These are phyloP conservation scores for Anoplius nigerrimus DNA, from an alignment of 2,888 invertebrate genomes.

Conservation along the genomic window DNA sequence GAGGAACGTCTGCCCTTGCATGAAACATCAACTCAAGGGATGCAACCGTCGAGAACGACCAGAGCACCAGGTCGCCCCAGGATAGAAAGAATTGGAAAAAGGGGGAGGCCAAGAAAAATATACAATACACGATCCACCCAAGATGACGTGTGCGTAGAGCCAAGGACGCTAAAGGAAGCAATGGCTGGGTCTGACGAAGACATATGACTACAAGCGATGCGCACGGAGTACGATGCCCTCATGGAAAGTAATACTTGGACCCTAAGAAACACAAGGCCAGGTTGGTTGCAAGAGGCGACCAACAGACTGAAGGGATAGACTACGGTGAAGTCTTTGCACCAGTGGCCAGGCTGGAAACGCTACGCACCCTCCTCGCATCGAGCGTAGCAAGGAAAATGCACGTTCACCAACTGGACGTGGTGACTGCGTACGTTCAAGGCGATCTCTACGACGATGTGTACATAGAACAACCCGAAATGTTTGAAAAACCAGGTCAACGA, in stretches of 20 bases:
- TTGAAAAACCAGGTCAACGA: slow-evolving; percentile 11
- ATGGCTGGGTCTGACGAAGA: slow-evolving; percentile 6
- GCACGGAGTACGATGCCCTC: slow-evolving; percentile 24
- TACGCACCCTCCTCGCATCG: slow-evolving; percentile 27
- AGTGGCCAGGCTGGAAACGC: slow-evolving; percentile 28
- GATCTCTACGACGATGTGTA: slow-evolving; percentile 35
- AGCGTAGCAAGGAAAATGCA: slow-evolving; percentile 30
- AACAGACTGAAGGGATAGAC: slow-evolving; percentile 29
- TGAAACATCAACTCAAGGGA: slow-evolving; percentile 5
- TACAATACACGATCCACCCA: neutral
- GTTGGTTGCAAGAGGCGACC: slow-evolving; percentile 32
- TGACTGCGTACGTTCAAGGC: slow-evolving; percentile 37
- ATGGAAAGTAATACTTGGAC: slow-evolving; percentile 33
- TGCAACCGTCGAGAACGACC: neutral
- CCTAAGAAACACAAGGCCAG: slow-evolving; percentile 27
- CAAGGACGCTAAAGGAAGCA: slow-evolving; percentile 11
- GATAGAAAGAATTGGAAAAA: slow-evolving; percentile 70
- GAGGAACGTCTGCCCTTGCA: slow-evolving; percentile 17
- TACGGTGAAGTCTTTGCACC: slow-evolving; percentile 34
- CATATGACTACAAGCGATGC: slow-evolving; percentile 29
- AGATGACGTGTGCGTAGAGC: neutral
- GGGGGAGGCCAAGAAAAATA: slow-evolving; percentile 57
- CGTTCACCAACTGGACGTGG: slow-evolving; percentile 40
- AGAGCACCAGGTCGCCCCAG: slow-evolving; percentile 22
- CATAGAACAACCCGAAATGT: slow-evolving; percentile 41